Conservation (phyloP, 2,113 vertebrate genomes). For the Cisticola juncidis region DNA sequence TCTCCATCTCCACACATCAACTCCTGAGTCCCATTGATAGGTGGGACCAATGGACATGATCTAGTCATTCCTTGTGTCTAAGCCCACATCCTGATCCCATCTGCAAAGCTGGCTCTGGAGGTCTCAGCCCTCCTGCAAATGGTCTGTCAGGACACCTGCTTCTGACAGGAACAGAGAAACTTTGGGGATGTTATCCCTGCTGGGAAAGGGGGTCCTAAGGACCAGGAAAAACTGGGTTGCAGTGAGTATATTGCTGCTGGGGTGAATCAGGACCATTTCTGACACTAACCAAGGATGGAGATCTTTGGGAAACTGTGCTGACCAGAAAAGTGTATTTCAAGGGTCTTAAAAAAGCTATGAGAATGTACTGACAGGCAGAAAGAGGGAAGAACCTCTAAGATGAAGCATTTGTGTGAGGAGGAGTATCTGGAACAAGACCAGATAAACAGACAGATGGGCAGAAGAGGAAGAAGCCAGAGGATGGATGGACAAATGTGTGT, state of each 20-base stretch:
- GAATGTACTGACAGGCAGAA: not conserved
- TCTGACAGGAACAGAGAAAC: not conserved
- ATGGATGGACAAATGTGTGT: not conserved
- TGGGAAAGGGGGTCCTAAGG: not conserved
- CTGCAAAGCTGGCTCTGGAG: not conserved
- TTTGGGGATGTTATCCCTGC: not conserved
- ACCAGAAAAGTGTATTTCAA: not conserved
- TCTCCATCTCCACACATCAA: not conserved
- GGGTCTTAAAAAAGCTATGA: not conserved
- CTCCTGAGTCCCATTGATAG: not conserved
- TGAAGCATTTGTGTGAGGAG: not conserved
- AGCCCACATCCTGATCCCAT: not conserved
- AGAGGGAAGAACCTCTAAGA: not conserved
- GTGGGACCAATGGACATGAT: not conserved
- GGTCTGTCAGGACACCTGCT: not conserved
- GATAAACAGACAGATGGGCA: not conserved
- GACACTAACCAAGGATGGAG: not conserved
- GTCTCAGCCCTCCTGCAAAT: not conserved
- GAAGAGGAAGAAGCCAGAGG: not conserved
- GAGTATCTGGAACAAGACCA: not conserved
- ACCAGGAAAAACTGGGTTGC: not conserved
- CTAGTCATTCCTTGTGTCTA: not conserved
- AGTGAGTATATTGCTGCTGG: not conserved
- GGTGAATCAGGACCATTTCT: not conserved
- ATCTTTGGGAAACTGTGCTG: not conserved